Evolutionary conservation across 2,797 vertebrate species (phyloP).

Genomic region (Argyrosomus regius): DNA sequence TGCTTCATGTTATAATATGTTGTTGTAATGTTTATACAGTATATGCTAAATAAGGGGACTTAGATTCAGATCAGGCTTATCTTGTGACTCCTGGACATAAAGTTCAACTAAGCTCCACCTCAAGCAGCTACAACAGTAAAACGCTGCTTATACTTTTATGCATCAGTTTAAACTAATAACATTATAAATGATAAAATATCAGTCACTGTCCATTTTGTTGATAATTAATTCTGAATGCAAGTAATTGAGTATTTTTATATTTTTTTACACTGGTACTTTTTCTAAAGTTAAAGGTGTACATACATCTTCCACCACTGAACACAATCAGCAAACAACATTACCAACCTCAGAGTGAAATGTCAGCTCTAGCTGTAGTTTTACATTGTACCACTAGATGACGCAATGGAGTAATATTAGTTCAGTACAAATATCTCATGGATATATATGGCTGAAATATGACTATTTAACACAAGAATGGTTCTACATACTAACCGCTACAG

Average conservation of each 20-base stretch:
- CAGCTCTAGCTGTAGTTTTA: conserved; percentile 4
- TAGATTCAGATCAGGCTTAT: too few species aligned
- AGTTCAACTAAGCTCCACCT: background rate
- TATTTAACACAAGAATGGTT: background rate
- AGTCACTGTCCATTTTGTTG: background rate
- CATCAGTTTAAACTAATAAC: background rate
- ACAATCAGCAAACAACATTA: background rate
- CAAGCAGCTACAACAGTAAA: too few species aligned
- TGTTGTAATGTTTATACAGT: background rate
- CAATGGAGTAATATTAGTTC: background rate
- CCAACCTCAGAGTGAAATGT: background rate
- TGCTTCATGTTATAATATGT: too few species aligned
- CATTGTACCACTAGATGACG: conserved; percentile 31
- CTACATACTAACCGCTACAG: background rate
- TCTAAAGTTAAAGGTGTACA: background rate
- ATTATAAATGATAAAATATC: background rate
- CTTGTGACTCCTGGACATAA: too few species aligned
- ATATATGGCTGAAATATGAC: background rate
- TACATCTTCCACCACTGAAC: background rate
- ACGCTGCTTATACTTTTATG: too few species aligned
- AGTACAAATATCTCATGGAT: background rate
- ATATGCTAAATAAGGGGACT: background rate
- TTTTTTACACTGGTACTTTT: background rate
- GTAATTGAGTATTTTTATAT: background rate
- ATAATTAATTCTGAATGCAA: background rate